phyloP scores from a whole-genome alignment of 2,113 vertebrate species.

The Pluvialis apricaria region DNA sequence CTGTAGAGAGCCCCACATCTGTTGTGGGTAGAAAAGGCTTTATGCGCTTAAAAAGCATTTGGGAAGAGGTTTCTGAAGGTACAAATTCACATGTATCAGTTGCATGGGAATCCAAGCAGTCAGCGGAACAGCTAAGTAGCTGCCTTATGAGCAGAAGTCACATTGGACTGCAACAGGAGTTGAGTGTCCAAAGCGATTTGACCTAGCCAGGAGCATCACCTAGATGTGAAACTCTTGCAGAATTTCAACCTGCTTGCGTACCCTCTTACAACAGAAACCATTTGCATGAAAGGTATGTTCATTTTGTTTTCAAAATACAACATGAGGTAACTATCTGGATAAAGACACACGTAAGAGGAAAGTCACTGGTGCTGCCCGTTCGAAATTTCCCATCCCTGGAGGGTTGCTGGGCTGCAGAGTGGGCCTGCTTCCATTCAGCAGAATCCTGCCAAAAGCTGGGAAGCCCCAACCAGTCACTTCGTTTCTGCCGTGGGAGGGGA shows the following conservation, averaged over 20 bases:
- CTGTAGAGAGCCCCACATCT: not conserved
- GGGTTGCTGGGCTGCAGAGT: not conserved
- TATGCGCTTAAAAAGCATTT: not conserved
- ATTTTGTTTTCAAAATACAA: not conserved
- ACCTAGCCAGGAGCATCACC: not conserved
- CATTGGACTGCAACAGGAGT: not conserved
- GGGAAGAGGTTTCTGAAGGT: not conserved
- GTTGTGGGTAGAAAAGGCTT: not conserved
- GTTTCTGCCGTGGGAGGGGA: slow-evolving; percentile 15
- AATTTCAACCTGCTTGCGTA: not conserved
- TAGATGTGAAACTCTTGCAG: not conserved
- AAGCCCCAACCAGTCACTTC: slow-evolving; percentile 23
- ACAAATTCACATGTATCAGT: not conserved
- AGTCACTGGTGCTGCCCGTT: not conserved
- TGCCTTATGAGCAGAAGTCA: not conserved
- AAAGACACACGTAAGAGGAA: not conserved
- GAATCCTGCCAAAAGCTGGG: slow-evolving; percentile 17
- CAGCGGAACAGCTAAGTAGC: not conserved
- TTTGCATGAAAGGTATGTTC: rapidly evolving
- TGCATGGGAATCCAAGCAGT: not conserved
- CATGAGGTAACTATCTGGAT: rapidly evolving
- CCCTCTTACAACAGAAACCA: not conserved
- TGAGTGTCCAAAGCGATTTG: not conserved
- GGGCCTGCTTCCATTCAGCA: not conserved
- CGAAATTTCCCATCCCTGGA: not conserved